Evolutionary conservation across 1,140 invertebrate genomes (phyloP).

Genomic region (Ridgeia piscesae): DNA sequence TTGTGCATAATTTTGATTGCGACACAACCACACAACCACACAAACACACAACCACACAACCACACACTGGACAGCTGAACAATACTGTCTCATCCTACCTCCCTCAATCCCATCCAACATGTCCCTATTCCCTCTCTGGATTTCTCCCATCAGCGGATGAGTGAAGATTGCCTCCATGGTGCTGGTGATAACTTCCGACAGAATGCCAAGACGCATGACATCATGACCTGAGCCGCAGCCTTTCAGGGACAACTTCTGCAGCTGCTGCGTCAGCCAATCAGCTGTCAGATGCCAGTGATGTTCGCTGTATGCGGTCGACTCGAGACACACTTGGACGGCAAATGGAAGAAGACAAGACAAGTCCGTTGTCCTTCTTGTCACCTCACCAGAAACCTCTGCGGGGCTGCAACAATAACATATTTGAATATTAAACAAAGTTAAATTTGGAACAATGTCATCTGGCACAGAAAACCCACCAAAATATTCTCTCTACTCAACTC

Average conservation of each 20-base stretch:
- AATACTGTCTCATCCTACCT: too few relatives aligned
- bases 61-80: too few relatives aligned
- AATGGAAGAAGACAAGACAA: not conserved
- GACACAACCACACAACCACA: too few relatives aligned
- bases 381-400: not conserved
- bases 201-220: not conserved
- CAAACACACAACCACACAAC: too few relatives aligned
- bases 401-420: not conserved
- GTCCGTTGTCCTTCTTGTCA: not conserved
- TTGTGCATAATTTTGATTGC: too few relatives aligned
- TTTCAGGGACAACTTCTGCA: not conserved
- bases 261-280: not conserved
- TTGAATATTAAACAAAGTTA: not conserved
- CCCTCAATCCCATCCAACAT: not conserved
- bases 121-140: not conserved
- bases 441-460: too few relatives aligned
- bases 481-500: too few relatives aligned
- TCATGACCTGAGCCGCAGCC: not conserved
- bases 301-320: not conserved
- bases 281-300: not conserved
- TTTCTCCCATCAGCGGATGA: not conserved
- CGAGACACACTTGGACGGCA: not conserved
- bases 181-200: not conserved
- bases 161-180: not conserved
- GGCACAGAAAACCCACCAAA: too few relatives aligned